Evolutionary conservation across 2,888 invertebrate genomes (phyloP), one percentile per base, ranked within the genome.

Genomic region (Noctua fimbriata): DNA sequence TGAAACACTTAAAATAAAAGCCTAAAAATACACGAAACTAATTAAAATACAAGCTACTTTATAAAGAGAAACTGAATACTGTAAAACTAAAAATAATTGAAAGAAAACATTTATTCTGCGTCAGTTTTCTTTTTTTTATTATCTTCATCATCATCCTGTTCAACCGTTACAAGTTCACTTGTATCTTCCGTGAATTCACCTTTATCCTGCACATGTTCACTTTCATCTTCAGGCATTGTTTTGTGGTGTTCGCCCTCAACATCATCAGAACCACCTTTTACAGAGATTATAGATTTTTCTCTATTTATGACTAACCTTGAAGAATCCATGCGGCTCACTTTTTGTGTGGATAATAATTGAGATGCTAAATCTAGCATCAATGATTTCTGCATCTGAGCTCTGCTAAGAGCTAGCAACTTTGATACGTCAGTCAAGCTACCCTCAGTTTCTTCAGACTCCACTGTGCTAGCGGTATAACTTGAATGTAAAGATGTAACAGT

Each of bases 301-400:
- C 60, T 77, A 77, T 2, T 2, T n/a, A 2, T n/a, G 1, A 47
- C 16, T 74, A 58, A 85, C 47, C 41, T 58, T 18, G 67, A 87
- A 41, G 55, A 72, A 14, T 12, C 67, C 44, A 6, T 63, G 36
- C 6, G 16, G 32, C 41, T 69, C 16, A 32, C 12, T 60, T 24
- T 49, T 44, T 12, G 18, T 16, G 32, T n/a, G 1, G 90, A 85
- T 80, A 90, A 89, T 78, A n/a, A n/a, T n/a, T 94, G 92, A 6
- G 96, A 95, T 65, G 93, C 94, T 52, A 96, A 90, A 81, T 96
- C 96, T 89, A 94, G 95, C 90, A 96, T 92, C 78, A 97, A 93
- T n/a, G 96, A 95, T 85, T 93, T 96, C 80, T 95, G 95, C 69
- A 95, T 93, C 80, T 96, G 95, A 12, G 93, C 63, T 87, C 95